These are phyloP conservation scores for Mythimna loreyi DNA, from an alignment of 2,888 invertebrate species.

Conservation along the genomic window DNA sequence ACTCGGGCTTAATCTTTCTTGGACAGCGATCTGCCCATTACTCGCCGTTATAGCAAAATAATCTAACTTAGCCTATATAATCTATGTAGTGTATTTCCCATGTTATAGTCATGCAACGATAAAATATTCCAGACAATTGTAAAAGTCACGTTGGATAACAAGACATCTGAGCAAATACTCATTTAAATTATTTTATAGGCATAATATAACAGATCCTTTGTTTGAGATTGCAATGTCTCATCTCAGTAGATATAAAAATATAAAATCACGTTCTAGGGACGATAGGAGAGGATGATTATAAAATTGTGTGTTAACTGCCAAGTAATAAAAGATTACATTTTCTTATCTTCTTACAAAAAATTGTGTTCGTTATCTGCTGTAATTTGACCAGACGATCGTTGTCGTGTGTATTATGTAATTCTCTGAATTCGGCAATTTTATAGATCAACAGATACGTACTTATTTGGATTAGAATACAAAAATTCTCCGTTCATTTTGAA, in stretches of 20 bases:
- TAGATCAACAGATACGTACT: no score
- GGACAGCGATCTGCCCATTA: no score
- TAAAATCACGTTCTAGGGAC: conserved; percentile 45
- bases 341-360: conserved; percentile 28
- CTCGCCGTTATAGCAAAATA: no score
- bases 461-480: background rate
- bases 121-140: conserved; percentile 31
- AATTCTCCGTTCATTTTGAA: background rate
- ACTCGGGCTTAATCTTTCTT: no score
- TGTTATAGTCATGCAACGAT: background rate
- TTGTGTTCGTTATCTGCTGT: conserved; percentile 27
- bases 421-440: background rate
- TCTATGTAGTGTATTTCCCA: no score
- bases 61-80: no score
- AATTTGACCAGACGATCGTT: conserved; percentile 20
- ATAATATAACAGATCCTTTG: conserved; percentile 31
- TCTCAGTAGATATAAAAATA: conserved; percentile 29
- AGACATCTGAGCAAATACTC: conserved; percentile 39
- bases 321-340: conserved; percentile 34
- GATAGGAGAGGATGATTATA: conserved; percentile 19
- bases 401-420: conserved; percentile 18
- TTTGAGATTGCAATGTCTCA: conserved; percentile 24
- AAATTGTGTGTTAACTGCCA: conserved; percentile 26
- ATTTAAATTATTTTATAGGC: conserved; percentile 27
- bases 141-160: conserved; percentile 42